Percentiles rank a stretch among this genome's conserved stretches.
phyloP scores from a whole-genome alignment of 1,140 invertebrate genomes.

The Neodiprion virginianus region DNA sequence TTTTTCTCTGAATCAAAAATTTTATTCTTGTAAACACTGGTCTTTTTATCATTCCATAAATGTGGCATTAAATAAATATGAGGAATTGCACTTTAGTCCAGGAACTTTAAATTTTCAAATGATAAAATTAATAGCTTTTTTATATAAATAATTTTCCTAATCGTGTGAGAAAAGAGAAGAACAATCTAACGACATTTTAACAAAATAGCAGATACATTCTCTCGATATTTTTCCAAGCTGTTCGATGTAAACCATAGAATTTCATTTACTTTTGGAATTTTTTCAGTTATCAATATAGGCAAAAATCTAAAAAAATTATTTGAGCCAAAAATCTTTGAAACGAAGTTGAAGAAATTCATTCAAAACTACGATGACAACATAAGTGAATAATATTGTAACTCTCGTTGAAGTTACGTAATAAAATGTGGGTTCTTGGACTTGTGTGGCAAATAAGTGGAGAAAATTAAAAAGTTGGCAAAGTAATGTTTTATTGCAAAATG shows the following conservation, averaged over 20 bases:
- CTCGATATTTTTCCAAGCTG: background rate
- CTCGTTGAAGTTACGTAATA: too few species aligned
- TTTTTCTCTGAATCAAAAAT: background rate
- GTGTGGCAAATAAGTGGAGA: too few species aligned
- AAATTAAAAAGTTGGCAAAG: too few species aligned
- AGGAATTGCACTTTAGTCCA: background rate
- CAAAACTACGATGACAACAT: background rate
- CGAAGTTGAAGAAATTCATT: background rate
- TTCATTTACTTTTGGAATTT: background rate
- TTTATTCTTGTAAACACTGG: constrained; percentile 3
- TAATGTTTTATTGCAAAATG: too few species aligned
- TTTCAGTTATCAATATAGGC: background rate
- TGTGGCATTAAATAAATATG: background rate
- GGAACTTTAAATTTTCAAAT: background rate
- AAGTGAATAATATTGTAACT: background rate
- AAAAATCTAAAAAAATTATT: background rate
- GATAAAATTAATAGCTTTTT: background rate
- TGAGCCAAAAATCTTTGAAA: background rate
- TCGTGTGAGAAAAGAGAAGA: background rate
- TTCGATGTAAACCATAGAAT: background rate
- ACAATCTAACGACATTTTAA: background rate
- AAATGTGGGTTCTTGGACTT: too few species aligned
- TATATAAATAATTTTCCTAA: background rate
- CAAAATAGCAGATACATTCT: background rate
- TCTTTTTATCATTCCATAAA: constrained; percentile 3